Conservation (phyloP, 2,888 invertebrate species). For the Chironomus tentans region DNA sequence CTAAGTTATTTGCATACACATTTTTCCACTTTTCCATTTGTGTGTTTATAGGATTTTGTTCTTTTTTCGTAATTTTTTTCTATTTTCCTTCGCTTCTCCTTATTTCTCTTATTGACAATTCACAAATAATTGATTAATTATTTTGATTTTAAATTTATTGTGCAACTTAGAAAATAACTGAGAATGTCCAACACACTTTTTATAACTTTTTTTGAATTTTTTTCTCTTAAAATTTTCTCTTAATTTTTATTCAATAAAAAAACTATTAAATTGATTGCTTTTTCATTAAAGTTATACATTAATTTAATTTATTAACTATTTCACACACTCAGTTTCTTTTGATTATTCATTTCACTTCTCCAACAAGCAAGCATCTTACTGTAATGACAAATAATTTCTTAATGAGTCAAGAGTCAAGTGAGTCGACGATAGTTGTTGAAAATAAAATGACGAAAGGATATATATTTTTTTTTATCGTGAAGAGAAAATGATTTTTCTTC, state of each 20-base stretch:
- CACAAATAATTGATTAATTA: neutral
- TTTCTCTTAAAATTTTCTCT: neutral
- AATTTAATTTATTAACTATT: neutral
- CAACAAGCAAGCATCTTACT: neutral
- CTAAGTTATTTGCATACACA: conserved; percentile 17
- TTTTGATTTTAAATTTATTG: neutral
- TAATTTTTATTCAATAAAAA: neutral
- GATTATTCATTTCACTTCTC: no score
- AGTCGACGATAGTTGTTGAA: neutral
- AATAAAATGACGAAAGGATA: neutral
- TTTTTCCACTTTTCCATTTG: conserved; percentile 26
- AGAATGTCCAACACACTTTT: conserved; percentile 17
- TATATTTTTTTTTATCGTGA: neutral
- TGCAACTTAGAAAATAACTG: conserved; percentile 4
- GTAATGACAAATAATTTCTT: neutral
- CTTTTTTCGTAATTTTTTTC: neutral
- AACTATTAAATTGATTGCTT: neutral
- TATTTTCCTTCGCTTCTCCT: neutral
- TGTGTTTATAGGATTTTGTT: conserved; percentile 20
- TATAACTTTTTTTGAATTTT: neutral
- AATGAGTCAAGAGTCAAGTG: neutral
- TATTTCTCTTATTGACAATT: no score
- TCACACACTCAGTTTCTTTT: neutral
- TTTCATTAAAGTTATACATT: neutral
- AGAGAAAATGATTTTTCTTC: neutral